A percentile compares a stretch with the other conserved stretches of the same genome.
Evolutionary conservation across 2,797 vertebrate species (phyloP).

Genomic region (Sebastes trivittatus): DNA sequence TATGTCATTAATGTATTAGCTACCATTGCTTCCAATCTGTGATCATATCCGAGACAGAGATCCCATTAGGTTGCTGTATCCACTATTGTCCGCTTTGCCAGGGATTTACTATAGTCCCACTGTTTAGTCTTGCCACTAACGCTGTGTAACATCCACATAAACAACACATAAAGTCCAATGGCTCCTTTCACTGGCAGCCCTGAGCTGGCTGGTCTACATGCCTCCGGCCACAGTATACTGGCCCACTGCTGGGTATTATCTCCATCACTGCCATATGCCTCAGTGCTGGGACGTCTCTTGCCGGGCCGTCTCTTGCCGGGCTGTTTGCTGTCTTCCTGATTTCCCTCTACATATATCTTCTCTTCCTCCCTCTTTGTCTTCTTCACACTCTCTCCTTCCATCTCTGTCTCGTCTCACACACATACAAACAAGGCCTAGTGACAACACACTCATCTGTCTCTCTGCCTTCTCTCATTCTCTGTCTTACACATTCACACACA

Average conservation of each 20-base stretch:
- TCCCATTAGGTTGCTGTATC: neutral
- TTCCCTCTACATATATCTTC: neutral
- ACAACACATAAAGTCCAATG: constrained; percentile 37
- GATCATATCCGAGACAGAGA: neutral
- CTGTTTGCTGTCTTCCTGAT: constrained; percentile 26
- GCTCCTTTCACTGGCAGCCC: constrained; percentile 22
- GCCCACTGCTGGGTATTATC: constrained; percentile 41
- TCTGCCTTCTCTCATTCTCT: neutral
- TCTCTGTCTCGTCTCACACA: constrained; percentile 10
- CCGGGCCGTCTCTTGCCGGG: neutral
- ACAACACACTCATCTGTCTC: constrained; percentile 27
- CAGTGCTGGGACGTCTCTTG: constrained; percentile 21
- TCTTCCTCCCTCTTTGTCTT: neutral
- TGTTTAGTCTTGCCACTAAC: constrained; percentile 2
- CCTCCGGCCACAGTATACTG: constrained; percentile 30
- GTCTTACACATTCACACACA: neutral
- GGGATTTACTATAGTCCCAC: constrained; percentile 2
- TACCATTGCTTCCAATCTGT: neutral
- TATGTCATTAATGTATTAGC: neutral
- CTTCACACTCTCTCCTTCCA: neutral
- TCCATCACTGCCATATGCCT: constrained; percentile 53
- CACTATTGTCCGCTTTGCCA: neutral
- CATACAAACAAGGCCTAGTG: neutral
- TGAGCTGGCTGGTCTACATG: constrained; percentile 10
- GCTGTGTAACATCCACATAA: constrained; percentile 45